Base-by-base conservation (phyloP, 2,888 invertebrate species). In the Volucella inflata region DNA sequence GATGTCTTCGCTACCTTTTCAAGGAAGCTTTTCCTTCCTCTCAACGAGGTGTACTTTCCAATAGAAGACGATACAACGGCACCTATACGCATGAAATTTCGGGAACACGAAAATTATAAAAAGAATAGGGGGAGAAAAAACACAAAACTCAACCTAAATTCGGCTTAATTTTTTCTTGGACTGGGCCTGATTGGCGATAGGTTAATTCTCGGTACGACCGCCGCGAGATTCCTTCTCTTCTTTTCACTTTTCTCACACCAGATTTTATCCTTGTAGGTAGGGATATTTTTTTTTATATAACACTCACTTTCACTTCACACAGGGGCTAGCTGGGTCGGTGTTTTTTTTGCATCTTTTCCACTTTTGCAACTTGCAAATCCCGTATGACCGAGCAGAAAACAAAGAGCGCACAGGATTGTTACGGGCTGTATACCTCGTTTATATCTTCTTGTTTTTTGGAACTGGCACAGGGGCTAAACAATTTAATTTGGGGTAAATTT, bases 301-400 rank as follows among this genome's bases (percentile, higher is more conserved):
- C 81, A 85, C 85, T 85, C 85, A 85, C 85, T 85, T 85, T 85
- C 85, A 81, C 81, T 85, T 85, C 67, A 77, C 81, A 81, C 80
- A 60, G 68, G 67, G 65, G 81, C 55, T 68, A 62, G 65, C 46
- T 57, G 71, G 72, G 64, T 75, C 46, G 80, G 72, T 68, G 76
- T 53, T 74, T 80, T 81, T 77, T 85, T 51, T n/a, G 76, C 81
- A 84, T 84, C 79, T 84, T 78, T 44, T 83, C 74, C 78, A 71
- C 74, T 57, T 79, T 65, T 14, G 57, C 76, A 76, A 48, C 79
- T 30, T 30, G 1, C 30, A 30, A 30, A 30, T 30, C 74, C 70
- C 76, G 75, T 80, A 60, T 71, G 64, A 71, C 75, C 51, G 42
- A 21, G 17, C 14, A 55, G 40, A 57, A 2, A 11, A 10, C 44